These are phyloP conservation scores for Caenorhabditis wallacei DNA, from an alignment of 2,888 invertebrate genomes.

Conservation along the genomic window DNA sequence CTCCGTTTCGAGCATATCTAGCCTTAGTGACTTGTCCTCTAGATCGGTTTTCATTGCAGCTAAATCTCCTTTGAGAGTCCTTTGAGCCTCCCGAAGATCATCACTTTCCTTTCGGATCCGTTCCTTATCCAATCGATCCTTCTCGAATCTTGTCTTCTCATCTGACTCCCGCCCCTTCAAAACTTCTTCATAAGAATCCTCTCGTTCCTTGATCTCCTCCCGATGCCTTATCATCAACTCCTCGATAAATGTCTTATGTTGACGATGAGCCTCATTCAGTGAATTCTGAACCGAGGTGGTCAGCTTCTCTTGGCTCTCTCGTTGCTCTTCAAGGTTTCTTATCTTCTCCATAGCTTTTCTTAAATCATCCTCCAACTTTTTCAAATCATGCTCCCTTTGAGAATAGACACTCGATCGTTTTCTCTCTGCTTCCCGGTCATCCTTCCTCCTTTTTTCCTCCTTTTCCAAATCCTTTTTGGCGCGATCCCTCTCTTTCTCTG, in stretches of 20 bases:
- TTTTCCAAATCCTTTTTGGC: constrained; percentile 66
- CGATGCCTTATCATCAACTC: constrained; percentile 69
- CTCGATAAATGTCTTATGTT: constrained; percentile 75
- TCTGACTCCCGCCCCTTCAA: constrained; percentile 35
- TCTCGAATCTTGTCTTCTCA: constrained; percentile 37
- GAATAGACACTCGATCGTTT: constrained; percentile 56
- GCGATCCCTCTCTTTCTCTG: constrained; percentile 63
- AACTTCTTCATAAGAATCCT: constrained; percentile 44
- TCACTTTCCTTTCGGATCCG: constrained; percentile 61
- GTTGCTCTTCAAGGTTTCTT: constrained; percentile 53
- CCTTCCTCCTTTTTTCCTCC: constrained; percentile 52
- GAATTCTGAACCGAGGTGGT: constrained; percentile 60
- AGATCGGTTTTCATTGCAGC: constrained; percentile 57
- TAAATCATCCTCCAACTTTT: constrained; percentile 57
- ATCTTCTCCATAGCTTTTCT: constrained; percentile 57
- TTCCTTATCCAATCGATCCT: constrained; percentile 59
- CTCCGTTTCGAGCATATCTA: constrained; percentile 63
- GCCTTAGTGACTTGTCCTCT: constrained; percentile 59
- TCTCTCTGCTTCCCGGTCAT: constrained; percentile 63
- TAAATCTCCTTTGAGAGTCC: constrained; percentile 61
- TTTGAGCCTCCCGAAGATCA: constrained; percentile 54
- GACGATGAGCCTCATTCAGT: constrained; percentile 62
- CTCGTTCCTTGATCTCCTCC: constrained; percentile 68
- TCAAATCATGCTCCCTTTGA: constrained; percentile 56
- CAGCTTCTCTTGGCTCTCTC: constrained; percentile 54